Base-by-base conservation (phyloP, 2,888 invertebrate species). In the Pristionchus fissidentatus region DNA sequence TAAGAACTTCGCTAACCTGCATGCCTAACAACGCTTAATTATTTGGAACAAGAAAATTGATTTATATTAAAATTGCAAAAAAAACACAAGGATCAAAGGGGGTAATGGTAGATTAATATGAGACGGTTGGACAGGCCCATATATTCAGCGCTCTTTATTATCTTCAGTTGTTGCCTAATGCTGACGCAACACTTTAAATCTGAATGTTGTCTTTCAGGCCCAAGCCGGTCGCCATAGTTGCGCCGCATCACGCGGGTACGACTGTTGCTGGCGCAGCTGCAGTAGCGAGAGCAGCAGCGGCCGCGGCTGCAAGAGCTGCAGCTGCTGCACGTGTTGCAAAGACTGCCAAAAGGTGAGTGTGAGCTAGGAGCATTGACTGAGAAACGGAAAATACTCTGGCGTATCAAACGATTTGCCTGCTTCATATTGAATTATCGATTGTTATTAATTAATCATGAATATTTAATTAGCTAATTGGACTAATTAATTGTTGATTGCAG, bases 151-250 rank as follows among this genome's bases (percentile, higher is more conserved):
- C 52, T 52, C 52, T 52, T 32, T 35, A n/a, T 62, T 29, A 19
- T 32, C 3, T n/a, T 55, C 7, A 22, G n/a, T n/a, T 7, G 3
- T 55, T 55, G 22, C 55, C 13, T 55, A 55, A n/a, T 55, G 55
- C 15, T 55, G 55, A 55, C 55, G 55, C n/a, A 15, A 55, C 22
- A 7, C 4, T 55, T 55, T 55, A 15, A n/a, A 38, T 38, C 38
- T 70, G n/a, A n/a, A 15, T 35, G 41, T 22, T n/a, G 32, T 41
- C 32, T 32, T 29, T 60, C 60, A 60, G 19, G 29, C 60, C 32
- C 60, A 43, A 41, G 70, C 70, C 70, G 43, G 41, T 70, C 43
- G 70, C 70, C 41, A 41, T 70, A 8, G 70, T 70, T 41, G n/a
- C 41, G n/a, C 70, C 70, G 26, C 70, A 26, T 13, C 70, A 26